These are phyloP conservation scores for Tipula unca DNA, from an alignment of 2,888 invertebrate genomes.

Conservation along the genomic window DNA sequence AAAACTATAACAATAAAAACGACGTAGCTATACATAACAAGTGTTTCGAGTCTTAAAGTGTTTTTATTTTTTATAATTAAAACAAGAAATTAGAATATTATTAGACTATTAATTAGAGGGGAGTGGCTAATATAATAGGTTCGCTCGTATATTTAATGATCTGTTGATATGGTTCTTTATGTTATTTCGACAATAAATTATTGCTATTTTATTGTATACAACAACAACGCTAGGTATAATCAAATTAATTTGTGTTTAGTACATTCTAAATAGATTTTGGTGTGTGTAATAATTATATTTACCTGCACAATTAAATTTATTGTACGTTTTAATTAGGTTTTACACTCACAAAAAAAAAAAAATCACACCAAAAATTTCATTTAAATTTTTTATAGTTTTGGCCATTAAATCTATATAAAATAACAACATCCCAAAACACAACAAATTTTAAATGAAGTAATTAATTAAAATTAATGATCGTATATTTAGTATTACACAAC, in stretches of 20 bases:
- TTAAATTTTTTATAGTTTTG: neutral
- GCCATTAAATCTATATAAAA: neutral
- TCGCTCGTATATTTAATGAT: neutral
- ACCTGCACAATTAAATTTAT: neutral
- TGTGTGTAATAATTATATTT: neutral
- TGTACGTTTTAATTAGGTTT: neutral
- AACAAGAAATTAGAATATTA: conserved; percentile 4
- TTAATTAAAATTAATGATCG: neutral
- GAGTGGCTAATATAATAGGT: neutral
- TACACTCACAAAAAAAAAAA: no score
- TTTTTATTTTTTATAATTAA: neutral
- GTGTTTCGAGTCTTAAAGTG: neutral
- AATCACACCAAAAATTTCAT: neutral
- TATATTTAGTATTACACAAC: neutral
- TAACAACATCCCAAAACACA: neutral
- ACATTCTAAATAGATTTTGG: neutral
- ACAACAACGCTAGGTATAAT: neutral
- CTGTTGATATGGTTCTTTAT: conserved; percentile 14
- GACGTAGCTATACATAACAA: neutral
- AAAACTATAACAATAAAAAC: neutral
- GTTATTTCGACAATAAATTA: conserved; percentile 14
- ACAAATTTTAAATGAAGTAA: neutral
- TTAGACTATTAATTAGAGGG: neutral
- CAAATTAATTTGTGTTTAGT: neutral
- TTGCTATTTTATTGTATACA: neutral